Evolutionary conservation across 2,888 invertebrate species (phyloP), one percentile per base, ranked within the genome.

Genomic region (Mycalesis mineus): DNA sequence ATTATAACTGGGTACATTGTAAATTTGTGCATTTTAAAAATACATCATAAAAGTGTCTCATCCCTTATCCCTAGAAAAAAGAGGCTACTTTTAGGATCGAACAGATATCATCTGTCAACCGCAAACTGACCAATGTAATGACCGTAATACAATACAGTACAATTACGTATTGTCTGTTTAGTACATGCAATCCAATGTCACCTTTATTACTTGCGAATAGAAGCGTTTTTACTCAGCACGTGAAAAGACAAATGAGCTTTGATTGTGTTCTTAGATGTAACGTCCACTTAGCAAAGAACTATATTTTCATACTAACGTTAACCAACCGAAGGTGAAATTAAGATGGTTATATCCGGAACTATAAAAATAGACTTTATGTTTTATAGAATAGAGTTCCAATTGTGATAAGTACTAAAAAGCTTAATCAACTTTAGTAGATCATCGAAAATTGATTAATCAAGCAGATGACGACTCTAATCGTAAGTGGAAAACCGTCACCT

Each of bases 41-140:
- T 5, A 22, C 22, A 4, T 22, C 22, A 22, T 22, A 5, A 22
- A n/a, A 44, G 29, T 29, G 7, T 9, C 14, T 11, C 11, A 33
- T 33, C 33, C 3, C 33, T 33, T 31, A 14, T 40, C 29, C 14
- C 45, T 5, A 28, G n/a, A 31, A 1, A 1, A 6, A 9, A 9
- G 14, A 13, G 9, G 11, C 6, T 33, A 31, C 31, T 47, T 9
- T 9, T 29, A 41, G 22, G 47, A 52, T 42, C 42, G 52, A 48
- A 31, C 51, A 52, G 47, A 52, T 52, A 52, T 59, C 82, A 84
- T 78, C 78, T 80, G 80, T 76, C 77, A 76, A 84, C 87, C 87
- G 69, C 86, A 87, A 77, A 69, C 65, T 68, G 69, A 68, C 70
- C 70, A 62, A 61, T 47, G 60, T 69, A 71, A 71, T 69, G 65